These are phyloP conservation scores for Limnephilus lunatus DNA, from an alignment of 2,888 invertebrate species.

Conservation along the genomic window DNA sequence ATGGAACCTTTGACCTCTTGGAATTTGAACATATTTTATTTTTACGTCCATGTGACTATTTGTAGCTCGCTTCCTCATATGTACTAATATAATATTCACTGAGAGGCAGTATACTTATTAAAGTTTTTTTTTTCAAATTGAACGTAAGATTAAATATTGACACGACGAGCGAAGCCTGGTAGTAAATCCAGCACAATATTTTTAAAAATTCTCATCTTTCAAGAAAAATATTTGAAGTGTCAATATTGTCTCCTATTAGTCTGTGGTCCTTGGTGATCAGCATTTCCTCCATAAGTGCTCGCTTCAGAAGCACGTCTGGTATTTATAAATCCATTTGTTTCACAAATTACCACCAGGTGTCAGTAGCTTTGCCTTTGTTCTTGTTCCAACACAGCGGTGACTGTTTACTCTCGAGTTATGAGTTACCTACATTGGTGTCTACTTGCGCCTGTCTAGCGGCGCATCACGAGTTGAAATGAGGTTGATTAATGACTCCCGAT, in stretches of 20 bases:
- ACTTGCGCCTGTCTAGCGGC: not conserved
- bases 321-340: conserved; percentile 23
- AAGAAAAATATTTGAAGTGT: not conserved
- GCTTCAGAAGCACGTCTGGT: not conserved
- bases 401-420: not conserved
- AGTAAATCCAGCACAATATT: not conserved
- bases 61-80: too few relatives aligned
- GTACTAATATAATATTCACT: too few relatives aligned
- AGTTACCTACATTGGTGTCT: not conserved
- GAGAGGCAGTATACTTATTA: too few relatives aligned
- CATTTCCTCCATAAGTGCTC: not conserved
- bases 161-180: not conserved
- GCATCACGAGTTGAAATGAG: not conserved
- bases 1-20: too few relatives aligned
- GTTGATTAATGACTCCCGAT: not conserved
- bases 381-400: not conserved
- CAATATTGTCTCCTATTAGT: not conserved
- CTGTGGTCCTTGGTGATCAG: not conserved
- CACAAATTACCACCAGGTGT: conserved; percentile 24
- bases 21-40: too few relatives aligned
- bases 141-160: too few relatives aligned
- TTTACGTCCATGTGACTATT: too few relatives aligned
- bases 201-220: not conserved
- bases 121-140: too few relatives aligned
- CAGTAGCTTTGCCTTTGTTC: conserved; percentile 14